Percentiles rank a stretch among this genome's conserved stretches.
phyloP scores from a whole-genome alignment of 2,797 vertebrate genomes.

The Urophycis tenuis region DNA sequence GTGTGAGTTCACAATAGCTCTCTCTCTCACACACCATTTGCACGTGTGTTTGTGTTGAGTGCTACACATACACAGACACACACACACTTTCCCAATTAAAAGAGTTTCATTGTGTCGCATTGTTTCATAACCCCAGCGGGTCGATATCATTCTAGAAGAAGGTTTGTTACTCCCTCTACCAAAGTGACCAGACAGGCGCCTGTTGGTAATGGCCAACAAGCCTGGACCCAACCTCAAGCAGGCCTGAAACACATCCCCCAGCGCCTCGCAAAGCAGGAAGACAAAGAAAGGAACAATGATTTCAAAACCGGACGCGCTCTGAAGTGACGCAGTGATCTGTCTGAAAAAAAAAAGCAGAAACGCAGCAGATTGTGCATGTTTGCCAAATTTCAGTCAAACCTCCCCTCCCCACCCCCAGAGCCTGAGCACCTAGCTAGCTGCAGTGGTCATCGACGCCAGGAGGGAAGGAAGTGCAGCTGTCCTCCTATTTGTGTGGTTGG shows the following conservation, averaged over 20 bases:
- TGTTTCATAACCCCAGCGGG: conserved; percentile 43
- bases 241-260: not conserved
- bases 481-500: conserved; percentile 11
- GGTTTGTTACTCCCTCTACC: conserved; percentile 28
- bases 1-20: no score
- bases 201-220: not conserved
- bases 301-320: not conserved
- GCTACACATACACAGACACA: conserved; percentile 1
- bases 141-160: conserved; percentile 16
- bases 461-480: conserved; percentile 16
- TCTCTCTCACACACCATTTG: no score
- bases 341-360: not conserved
- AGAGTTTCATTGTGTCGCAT: conserved; percentile 38
- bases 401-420: no score
- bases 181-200: conserved; percentile 35
- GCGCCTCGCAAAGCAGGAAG: not conserved
- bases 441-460: no score
- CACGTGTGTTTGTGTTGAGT: no score
- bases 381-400: not conserved
- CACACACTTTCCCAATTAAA: conserved; percentile 35
- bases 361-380: not conserved
- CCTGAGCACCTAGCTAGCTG: not conserved
- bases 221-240: not conserved
- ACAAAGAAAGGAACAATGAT: not conserved
- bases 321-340: not conserved